Base-by-base conservation (phyloP, 35 echinoderm and acorn worm genomes). In the Heliocidaris erythrogramma region DNA sequence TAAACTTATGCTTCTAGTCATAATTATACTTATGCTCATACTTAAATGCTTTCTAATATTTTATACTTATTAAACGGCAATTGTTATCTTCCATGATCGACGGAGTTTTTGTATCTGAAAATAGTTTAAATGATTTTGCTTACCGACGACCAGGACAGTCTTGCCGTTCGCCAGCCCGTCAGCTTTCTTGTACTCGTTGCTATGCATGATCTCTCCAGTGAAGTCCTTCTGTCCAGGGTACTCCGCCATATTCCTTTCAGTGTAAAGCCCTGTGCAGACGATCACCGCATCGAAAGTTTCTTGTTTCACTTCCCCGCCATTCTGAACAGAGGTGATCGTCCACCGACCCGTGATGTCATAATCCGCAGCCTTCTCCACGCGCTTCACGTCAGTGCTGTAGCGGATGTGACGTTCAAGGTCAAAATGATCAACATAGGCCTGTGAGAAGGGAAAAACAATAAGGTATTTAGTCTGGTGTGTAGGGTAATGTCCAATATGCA, bases 91-190 rank as follows among this genome's bases (percentile, higher is more conserved):
- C 3, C 0, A 42, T 42, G 35, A 42, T 42, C 35, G 35, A 42
- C 35, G 35, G 35, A 42, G 35, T 42, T 42, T 42, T 42, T 42
- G 35, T 42, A 42, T 42, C 35, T 0, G 35, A 42, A 42, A 42
- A 42, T 42, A 42, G 35, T 42, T 42, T 42, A 42, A 42, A 42
- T 42, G 35, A 42, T 56, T 56, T 13, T 35, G 84, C 85, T 95
- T 93, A 96, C 98, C 98, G 47, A 99, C 89, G 2, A 99, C 97
- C 5, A 99, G 17, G 4, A 99, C 98, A 18, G 48, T 96, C 88
- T 96, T 96, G 35, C 94, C 97, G 27, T 92, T 92, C 47, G 85
- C 94, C 56, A 96, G 97, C 13, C 86, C 49, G 13, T 93, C 92
- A 5, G 96, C 94, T 17, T 88, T 96, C 65, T 94, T 94, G 95